Evolutionary conservation across 2,797 vertebrate genomes (phyloP).

Genomic region (Pachyuromys duprasi): DNA sequence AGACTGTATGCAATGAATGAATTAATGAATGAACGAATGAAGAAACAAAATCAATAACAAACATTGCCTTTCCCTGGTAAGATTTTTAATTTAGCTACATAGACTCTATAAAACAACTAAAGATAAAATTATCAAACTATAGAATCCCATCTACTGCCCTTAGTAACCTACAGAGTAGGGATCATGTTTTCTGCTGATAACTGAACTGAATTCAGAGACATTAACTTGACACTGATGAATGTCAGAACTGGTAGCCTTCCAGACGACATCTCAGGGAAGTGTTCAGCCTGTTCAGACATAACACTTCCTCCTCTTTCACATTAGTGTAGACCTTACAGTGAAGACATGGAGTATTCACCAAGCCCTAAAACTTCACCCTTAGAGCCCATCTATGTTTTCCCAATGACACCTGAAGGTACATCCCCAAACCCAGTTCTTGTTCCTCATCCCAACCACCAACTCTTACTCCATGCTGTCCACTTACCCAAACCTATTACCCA

Average conservation of each 20-base stretch:
- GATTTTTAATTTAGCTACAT: not conserved
- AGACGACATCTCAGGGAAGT: not conserved
- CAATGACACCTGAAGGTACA: not conserved
- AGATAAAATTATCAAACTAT: not conserved
- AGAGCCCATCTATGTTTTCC: not conserved
- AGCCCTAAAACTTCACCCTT: not conserved
- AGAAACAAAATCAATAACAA: not conserved
- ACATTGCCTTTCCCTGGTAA: not conserved
- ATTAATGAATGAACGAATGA: not conserved
- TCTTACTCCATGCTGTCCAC: not conserved
- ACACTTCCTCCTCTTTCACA: not conserved
- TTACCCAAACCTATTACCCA: not conserved
- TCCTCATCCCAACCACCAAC: not conserved
- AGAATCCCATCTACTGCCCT: not conserved
- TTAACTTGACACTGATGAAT: not conserved
- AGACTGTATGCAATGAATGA: not conserved
- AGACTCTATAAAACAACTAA: not conserved
- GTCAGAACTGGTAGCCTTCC: no score
- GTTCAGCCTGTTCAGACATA: not conserved
- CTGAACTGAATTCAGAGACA: not conserved
- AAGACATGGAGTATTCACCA: not conserved
- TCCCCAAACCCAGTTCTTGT: not conserved
- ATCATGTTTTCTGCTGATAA: not conserved
- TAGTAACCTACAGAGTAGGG: not conserved
- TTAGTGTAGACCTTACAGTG: not conserved